Conservation (phyloP, 2,888 invertebrate genomes). For the Blastobasis lacticolella region DNA sequence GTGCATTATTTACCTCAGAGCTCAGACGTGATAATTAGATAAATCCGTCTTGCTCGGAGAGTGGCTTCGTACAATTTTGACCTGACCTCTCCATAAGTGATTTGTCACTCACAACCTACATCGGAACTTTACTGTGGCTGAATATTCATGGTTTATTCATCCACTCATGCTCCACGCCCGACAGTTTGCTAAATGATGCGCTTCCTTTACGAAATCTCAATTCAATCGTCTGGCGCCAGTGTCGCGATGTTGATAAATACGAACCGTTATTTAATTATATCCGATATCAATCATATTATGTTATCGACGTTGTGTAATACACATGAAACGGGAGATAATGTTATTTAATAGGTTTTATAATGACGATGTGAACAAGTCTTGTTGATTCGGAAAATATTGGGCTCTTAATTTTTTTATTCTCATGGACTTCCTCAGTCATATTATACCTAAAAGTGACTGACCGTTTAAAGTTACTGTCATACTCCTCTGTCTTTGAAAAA, state of each 20-base stretch:
- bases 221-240: conserved; percentile 11
- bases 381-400: not conserved
- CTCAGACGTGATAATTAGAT: too few species aligned
- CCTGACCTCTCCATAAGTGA: not conserved
- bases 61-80: too few species aligned
- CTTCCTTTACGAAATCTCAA: conserved; percentile 16
- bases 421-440: too few species aligned
- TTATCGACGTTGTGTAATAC: not conserved
- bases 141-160: too few species aligned
- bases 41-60: too few species aligned
- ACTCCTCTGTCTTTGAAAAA: too few species aligned
- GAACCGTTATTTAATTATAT: conserved; percentile 2
- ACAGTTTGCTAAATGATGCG: conserved; percentile 21
- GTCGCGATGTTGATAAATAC: conserved; percentile 8
- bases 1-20: too few species aligned
- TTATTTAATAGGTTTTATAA: not conserved
- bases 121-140: too few species aligned
- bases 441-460: too few species aligned
- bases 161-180: not conserved
- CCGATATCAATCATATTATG: conserved; percentile 1
- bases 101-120: too few species aligned
- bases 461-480: too few species aligned
- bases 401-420: not conserved
- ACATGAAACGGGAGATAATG: not conserved
- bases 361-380: too few species aligned